Conservation (phyloP, 2,797 vertebrate genomes). For the Lepus oiostolus region DNA sequence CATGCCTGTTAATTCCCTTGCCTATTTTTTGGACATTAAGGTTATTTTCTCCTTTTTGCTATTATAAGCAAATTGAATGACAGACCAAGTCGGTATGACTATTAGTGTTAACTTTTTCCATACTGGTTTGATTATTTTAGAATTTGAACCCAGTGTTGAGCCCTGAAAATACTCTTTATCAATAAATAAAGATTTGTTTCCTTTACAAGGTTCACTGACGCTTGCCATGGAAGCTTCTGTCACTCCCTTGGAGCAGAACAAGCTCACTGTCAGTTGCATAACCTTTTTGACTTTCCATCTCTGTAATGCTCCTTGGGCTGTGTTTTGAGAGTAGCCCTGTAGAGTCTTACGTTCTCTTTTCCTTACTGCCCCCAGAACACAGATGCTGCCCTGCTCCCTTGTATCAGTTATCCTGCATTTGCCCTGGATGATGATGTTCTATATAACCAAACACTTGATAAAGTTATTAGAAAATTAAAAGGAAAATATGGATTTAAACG, state of each 20-base stretch:
- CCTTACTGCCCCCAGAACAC: slow-evolving; percentile 92
- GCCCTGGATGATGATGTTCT: slow-evolving; percentile 97
- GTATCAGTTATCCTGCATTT: slow-evolving; percentile 98
- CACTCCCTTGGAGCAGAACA: not conserved
- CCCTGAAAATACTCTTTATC: not conserved
- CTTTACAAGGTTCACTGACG: not conserved
- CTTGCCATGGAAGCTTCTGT: accelerated
- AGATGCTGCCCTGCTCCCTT: slow-evolving; percentile 96
- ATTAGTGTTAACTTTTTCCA: slow-evolving; percentile 15
- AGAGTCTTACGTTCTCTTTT: not conserved
- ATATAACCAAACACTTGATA: slow-evolving; percentile 96
- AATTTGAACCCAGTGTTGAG: not conserved
- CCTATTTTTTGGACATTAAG: not conserved
- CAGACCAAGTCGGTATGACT: not conserved
- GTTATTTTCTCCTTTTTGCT: not conserved
- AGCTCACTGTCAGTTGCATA: not conserved
- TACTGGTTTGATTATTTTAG: slow-evolving; percentile 5
- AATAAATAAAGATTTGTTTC: not conserved
- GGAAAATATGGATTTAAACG: slow-evolving; percentile 98
- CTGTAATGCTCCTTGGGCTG: not conserved
- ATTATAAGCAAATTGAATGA: not conserved
- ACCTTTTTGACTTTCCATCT: not conserved
- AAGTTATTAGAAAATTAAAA: slow-evolving; percentile 95
- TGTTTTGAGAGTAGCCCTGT: not conserved
- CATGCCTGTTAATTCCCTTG: not conserved